Evolutionary conservation across 2,888 invertebrate species (phyloP).

Genomic region (Gasteruption jaculator): DNA sequence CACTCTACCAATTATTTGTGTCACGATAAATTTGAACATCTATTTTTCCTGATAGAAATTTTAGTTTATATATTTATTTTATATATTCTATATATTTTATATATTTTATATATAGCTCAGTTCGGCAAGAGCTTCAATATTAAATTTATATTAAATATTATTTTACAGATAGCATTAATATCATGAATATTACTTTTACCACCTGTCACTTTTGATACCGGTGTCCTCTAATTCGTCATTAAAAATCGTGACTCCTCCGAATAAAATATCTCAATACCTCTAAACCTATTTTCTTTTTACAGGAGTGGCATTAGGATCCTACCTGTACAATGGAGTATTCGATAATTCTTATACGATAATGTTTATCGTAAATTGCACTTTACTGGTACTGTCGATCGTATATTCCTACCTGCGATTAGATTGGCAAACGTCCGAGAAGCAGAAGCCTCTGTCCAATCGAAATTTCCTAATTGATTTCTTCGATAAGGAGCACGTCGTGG

Average conservation of each 20-base stretch:
- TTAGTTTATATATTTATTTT: no score
- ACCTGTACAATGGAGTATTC: constrained; percentile 60
- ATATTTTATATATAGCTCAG: no score
- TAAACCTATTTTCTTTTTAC: constrained; percentile 42
- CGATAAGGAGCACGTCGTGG: constrained; percentile 63
- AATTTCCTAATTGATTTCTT: constrained; percentile 69
- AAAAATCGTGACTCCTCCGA: no score
- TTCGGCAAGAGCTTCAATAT: no score
- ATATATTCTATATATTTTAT: no score
- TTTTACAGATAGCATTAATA: no score
- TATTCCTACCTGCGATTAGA: constrained; percentile 63
- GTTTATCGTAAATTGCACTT: constrained; percentile 66
- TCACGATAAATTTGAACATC: neutral
- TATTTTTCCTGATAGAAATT: neutral
- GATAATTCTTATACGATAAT: constrained; percentile 66
- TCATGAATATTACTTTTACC: no score
- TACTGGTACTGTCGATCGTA: constrained; percentile 62
- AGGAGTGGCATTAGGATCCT: constrained; percentile 57
- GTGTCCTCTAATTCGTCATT: no score
- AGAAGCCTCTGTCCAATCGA: constrained; percentile 58
- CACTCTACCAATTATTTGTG: neutral
- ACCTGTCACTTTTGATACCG: no score
- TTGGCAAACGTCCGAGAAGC: constrained; percentile 67
- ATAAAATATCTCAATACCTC: no score
- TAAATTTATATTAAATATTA: no score